A percentile compares a stretch with the other conserved stretches of the same genome.
phyloP scores from a whole-genome alignment of 2,888 invertebrate species.

The Ryuthela nishihirai region DNA sequence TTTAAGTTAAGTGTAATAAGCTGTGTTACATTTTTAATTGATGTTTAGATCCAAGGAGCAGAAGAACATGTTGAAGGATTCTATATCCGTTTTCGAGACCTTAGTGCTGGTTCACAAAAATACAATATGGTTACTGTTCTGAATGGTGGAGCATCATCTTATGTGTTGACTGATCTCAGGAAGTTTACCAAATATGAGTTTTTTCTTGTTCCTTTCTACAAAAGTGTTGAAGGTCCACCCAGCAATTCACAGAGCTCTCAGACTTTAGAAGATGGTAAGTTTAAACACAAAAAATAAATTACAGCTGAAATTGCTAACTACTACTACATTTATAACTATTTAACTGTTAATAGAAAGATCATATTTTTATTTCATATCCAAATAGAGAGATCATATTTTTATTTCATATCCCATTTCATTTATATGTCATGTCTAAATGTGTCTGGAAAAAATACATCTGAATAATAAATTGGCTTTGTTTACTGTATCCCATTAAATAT shows the following conservation, averaged over 20 bases:
- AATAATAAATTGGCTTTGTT: too few relatives aligned
- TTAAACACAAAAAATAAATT: too few relatives aligned
- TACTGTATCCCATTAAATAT: too few relatives aligned
- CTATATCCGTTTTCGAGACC: conserved; percentile 72
- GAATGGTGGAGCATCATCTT: conserved; percentile 53
- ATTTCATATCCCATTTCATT: not conserved
- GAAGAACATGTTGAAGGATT: conserved; percentile 74
- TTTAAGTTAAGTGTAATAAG: too few relatives aligned
- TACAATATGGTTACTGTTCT: conserved; percentile 67
- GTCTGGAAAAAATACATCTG: too few relatives aligned
- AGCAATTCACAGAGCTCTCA: conserved; percentile 76
- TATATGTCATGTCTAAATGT: too few relatives aligned
- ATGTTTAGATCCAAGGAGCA: conserved; percentile 55
- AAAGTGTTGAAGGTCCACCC: conserved; percentile 80
- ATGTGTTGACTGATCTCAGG: conserved; percentile 72
- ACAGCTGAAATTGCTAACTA: too few relatives aligned
- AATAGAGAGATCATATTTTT: not conserved
- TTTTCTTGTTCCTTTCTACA: conserved; percentile 87
- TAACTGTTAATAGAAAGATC: too few relatives aligned
- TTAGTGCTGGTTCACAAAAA: conserved; percentile 56
- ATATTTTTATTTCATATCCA: too few relatives aligned
- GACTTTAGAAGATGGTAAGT: conserved; percentile 83
- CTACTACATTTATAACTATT: too few relatives aligned
- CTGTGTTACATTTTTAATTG: too few relatives aligned
- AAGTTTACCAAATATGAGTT: conserved; percentile 88